phyloP scores from a whole-genome alignment of 2,797 vertebrate species.

The Tenualosa thibaudeaui region DNA sequence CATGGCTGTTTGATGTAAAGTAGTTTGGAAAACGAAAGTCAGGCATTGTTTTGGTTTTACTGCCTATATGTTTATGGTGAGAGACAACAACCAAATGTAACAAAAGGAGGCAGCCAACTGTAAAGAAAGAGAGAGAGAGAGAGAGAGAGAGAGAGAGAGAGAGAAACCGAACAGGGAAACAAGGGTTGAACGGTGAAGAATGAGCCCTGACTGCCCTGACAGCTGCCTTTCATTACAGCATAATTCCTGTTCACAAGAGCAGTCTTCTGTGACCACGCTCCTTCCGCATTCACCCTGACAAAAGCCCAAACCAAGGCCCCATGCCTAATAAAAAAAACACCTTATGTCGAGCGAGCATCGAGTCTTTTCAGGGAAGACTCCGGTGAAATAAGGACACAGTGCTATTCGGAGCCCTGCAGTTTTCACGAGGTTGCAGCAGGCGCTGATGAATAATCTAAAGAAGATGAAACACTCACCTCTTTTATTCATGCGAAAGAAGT shows the following conservation, averaged over 20 bases:
- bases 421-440: no score
- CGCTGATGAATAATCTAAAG: no score
- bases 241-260: slow-evolving; percentile 7
- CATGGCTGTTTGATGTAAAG: no score
- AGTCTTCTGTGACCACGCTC: background rate
- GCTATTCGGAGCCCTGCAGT: no score
- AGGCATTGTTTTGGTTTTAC: no score
- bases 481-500: slow-evolving; percentile 81
- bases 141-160: slow-evolving; percentile 23
- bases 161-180: background rate
- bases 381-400: background rate
- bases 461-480: slow-evolving; percentile 70
- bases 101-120: no score
- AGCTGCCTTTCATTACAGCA: slow-evolving; percentile 18
- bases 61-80: background rate
- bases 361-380: background rate
- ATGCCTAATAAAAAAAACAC: background rate
- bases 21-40: no score
- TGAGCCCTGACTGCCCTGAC: background rate
- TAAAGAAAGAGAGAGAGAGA: slow-evolving; percentile 18
- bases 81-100: background rate
- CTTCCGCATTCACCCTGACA: background rate
- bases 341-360: background rate
- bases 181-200: background rate
- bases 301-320: background rate